These are phyloP conservation scores for Ormyrus rosae DNA, from an alignment of 2,888 invertebrate genomes.

Conservation along the genomic window DNA sequence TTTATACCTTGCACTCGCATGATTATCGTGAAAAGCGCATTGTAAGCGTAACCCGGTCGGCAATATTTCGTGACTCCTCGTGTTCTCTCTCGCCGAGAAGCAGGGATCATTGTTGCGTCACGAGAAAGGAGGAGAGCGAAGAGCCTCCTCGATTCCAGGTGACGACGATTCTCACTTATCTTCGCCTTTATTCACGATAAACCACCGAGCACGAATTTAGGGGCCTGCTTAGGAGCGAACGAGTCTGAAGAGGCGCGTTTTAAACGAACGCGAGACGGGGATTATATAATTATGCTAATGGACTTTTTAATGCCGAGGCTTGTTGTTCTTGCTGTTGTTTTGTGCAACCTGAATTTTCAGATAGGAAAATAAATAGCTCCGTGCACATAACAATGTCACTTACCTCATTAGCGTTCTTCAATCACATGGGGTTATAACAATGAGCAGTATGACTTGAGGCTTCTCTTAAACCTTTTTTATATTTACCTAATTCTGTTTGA, in stretches of 20 bases:
- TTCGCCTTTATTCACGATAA: conserved; percentile 64
- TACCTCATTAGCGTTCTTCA: conserved; percentile 17
- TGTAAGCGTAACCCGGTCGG: conserved; percentile 23
- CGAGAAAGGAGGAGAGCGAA: conserved; percentile 52
- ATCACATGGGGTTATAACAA: not conserved
- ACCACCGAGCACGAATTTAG: not conserved
- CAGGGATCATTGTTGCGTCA: conserved; percentile 57
- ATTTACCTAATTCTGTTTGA: no score
- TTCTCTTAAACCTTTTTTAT: no score
- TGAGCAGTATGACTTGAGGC: not conserved
- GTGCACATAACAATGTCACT: not conserved
- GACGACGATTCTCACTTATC: conserved; percentile 63
- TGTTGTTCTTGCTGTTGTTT: no score
- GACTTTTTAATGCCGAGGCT: conserved; percentile 15
- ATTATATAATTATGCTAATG: conserved; percentile 45
- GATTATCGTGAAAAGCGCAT: not conserved
- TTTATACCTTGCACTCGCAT: not conserved
- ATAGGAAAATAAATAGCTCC: not conserved
- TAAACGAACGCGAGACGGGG: no score
- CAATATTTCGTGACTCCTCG: conserved; percentile 29
- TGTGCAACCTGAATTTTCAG: no score
- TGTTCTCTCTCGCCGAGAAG: conserved; percentile 46
- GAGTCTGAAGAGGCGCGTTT: not conserved
- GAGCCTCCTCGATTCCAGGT: conserved; percentile 55
- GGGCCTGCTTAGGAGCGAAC: not conserved